Conservation (phyloP, 2,113 vertebrate species). For the Erpornis zantholeuca region DNA sequence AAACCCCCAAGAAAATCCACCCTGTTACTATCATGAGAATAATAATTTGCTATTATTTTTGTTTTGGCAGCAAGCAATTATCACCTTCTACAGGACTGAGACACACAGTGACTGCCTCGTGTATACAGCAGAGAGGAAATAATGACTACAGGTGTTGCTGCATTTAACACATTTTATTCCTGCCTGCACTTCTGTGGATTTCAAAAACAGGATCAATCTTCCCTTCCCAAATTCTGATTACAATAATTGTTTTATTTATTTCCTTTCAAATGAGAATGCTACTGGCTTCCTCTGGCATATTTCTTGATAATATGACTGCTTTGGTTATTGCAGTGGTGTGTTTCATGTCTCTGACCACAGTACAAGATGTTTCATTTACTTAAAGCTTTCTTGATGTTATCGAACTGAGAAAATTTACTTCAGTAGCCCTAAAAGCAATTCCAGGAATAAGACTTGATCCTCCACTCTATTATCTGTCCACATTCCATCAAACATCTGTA, state of each 20-base stretch:
- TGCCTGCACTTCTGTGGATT: not conserved
- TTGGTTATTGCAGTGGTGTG: not conserved
- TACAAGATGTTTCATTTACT: constrained; percentile 2
- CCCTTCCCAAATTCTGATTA: not conserved
- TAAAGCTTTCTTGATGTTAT: constrained; percentile 25
- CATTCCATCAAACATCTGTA: not conserved
- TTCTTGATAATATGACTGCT: not conserved
- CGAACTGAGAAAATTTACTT: constrained; percentile 1
- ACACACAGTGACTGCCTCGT: not conserved
- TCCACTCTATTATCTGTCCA: constrained; percentile 14
- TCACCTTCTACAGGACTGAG: not conserved
- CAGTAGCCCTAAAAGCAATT: constrained; percentile 6
- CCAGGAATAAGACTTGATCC: constrained; percentile 40
- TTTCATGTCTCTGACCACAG: not conserved
- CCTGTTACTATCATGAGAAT: not conserved
- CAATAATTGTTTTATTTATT: not conserved
- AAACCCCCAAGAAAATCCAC: not conserved
- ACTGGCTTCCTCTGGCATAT: not conserved
- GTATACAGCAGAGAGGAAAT: not conserved
- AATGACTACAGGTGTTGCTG: not conserved
- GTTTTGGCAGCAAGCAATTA: constrained; percentile 11
- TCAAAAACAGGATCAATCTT: not conserved
- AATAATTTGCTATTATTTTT: not conserved
- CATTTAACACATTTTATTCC: not conserved
- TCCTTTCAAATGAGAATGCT: not conserved